Percentiles rank a stretch among this genome's conserved stretches.
Evolutionary conservation across 2,113 vertebrate genomes (phyloP).

Genomic region (Athene cunicularia): DNA sequence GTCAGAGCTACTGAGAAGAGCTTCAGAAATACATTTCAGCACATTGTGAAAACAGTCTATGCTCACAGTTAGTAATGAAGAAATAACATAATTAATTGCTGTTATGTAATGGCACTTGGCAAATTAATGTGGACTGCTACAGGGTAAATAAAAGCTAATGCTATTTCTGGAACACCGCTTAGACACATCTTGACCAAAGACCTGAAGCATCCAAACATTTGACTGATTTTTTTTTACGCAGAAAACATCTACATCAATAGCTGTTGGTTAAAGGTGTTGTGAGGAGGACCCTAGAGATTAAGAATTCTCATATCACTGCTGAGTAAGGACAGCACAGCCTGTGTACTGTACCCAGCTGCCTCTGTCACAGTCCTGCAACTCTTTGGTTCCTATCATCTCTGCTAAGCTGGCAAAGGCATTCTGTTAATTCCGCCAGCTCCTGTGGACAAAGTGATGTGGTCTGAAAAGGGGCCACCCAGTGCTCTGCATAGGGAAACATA

Average conservation of each 20-base stretch:
- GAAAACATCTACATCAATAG: not conserved
- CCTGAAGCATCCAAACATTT: not conserved
- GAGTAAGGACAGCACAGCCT: not conserved
- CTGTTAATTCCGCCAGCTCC: not conserved
- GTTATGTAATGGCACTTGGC: slow-evolving; percentile 40
- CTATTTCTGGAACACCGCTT: not conserved
- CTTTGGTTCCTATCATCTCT: not conserved
- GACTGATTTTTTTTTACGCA: not conserved
- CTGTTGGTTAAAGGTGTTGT: not conserved
- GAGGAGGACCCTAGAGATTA: not conserved
- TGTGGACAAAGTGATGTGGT: not conserved
- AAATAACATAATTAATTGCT: slow-evolving; percentile 53
- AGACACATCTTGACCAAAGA: not conserved
- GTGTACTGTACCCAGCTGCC: not conserved
- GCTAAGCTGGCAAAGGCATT: not conserved
- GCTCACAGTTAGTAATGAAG: slow-evolving; percentile 29
- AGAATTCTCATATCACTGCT: not conserved
- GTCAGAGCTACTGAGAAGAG: not conserved
- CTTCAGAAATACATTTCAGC: slow-evolving; percentile 1
- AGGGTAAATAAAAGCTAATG: not conserved
- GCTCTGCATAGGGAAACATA: not conserved
- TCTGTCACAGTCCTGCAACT: not conserved
- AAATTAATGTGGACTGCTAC: not conserved
- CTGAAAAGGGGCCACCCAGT: not conserved
- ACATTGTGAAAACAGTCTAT: not conserved